phyloP scores from a whole-genome alignment of 2,888 invertebrate species.

The Volucella bombylans region DNA sequence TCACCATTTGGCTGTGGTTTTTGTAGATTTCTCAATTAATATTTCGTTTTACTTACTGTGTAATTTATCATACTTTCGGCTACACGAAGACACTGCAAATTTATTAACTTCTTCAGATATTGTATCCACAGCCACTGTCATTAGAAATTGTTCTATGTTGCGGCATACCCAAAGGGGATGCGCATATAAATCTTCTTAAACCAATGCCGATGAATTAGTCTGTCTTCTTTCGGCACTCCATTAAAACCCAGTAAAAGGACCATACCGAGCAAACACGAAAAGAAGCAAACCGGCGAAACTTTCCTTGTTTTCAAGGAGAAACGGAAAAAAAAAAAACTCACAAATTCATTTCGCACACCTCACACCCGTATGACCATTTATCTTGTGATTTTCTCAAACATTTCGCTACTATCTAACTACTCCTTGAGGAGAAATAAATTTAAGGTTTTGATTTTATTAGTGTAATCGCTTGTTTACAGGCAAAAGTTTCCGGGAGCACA shows the following conservation, averaged over 20 bases:
- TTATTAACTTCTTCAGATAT: constrained; percentile 66
- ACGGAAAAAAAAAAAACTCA: constrained; percentile 3
- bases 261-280: no score
- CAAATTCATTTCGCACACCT: constrained; percentile 26
- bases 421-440: constrained; percentile 70
- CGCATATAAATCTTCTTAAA: constrained; percentile 57
- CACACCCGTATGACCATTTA: constrained; percentile 59
- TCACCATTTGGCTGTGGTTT: constrained; percentile 22
- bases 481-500: constrained; percentile 53
- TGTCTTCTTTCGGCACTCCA: constrained; percentile 59
- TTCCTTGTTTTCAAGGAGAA: not conserved
- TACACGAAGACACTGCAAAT: constrained; percentile 52
- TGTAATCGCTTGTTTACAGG: constrained; percentile 71
- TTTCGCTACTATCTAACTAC: constrained; percentile 54
- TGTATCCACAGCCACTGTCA: constrained; percentile 44
- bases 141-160: constrained; percentile 58
- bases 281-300: constrained; percentile 5
- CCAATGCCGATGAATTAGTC: constrained; percentile 67
- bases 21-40: constrained; percentile 58
- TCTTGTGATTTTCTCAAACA: constrained; percentile 58
- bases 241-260: constrained; percentile 31
- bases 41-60: constrained; percentile 54
- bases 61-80: constrained; percentile 70
- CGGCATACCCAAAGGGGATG: constrained; percentile 6
- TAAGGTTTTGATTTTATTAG: constrained; percentile 71